A percentile compares a stretch with the other conserved stretches of the same genome.
phyloP scores from a whole-genome alignment of 2,113 vertebrate species.

The Phasianus colchicus region DNA sequence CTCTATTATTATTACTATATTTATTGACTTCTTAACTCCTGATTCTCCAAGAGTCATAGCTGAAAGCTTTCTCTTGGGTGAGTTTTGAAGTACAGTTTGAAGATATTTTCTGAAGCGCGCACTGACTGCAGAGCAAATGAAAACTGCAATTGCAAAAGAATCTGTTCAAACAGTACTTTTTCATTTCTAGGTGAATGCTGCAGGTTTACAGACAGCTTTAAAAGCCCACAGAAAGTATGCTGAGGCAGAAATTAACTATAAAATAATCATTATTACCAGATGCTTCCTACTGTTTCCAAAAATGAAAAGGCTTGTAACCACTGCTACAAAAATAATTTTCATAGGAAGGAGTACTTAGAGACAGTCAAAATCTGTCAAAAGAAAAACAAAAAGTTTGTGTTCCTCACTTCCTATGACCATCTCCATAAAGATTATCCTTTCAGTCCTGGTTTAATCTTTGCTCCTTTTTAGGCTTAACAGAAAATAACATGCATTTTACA shows the following conservation, averaged over 20 bases:
- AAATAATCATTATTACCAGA: not conserved
- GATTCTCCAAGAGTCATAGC: not conserved
- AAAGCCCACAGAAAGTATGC: not conserved
- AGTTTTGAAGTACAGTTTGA: not conserved
- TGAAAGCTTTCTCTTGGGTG: not conserved
- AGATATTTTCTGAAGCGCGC: not conserved
- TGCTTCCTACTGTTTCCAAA: not conserved
- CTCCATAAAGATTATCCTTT: not conserved
- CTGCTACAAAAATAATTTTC: not conserved
- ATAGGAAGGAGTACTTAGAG: not conserved
- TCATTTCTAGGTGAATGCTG: not conserved
- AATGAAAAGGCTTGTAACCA: not conserved
- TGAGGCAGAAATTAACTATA: not conserved
- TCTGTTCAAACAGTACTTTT: not conserved
- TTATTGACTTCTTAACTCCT: not conserved
- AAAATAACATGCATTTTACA: not conserved
- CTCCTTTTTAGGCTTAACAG: not conserved
- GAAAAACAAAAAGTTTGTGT: not conserved
- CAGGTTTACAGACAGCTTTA: not conserved
- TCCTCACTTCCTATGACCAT: not conserved
- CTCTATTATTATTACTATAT: not conserved
- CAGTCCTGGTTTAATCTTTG: not conserved
- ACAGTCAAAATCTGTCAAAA: not conserved
- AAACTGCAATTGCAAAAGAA: not conserved
- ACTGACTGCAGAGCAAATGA: not conserved